phyloP scores from a whole-genome alignment of 2,113 vertebrate genomes.

The Serilophus lunatus region DNA sequence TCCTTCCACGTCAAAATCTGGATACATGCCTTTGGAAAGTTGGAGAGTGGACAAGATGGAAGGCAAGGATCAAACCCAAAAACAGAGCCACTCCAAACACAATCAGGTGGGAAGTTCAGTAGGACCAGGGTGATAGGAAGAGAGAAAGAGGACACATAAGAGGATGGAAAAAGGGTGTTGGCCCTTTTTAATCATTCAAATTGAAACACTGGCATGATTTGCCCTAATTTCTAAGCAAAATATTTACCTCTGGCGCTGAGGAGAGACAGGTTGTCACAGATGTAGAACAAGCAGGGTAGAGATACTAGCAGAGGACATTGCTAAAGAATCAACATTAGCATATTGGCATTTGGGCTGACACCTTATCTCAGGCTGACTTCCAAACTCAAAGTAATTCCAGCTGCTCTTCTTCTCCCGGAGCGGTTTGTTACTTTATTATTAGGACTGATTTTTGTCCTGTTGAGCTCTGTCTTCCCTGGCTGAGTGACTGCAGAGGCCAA shows the following conservation, averaged over 20 bases:
- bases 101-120: neutral
- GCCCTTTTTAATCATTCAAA: neutral
- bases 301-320: neutral
- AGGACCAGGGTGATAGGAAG: rapidly evolving
- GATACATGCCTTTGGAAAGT: neutral
- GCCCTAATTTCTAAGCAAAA: neutral
- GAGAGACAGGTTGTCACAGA: constrained; percentile 28
- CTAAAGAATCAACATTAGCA: constrained; percentile 11
- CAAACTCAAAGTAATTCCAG: constrained; percentile 33
- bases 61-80: neutral
- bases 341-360: constrained; percentile 32
- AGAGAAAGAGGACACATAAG: neutral
- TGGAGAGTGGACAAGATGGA: neutral
- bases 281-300: neutral
- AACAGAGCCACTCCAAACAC: neutral
- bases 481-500: neutral
- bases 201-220: neutral
- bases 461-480: neutral
- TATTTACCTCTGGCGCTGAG: neutral
- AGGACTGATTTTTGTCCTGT: neutral
- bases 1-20: neutral
- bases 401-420: neutral
- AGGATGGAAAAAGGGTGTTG: neutral
- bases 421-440: neutral
- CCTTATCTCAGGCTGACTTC: neutral